Evolutionary conservation across 2,888 invertebrate genomes (phyloP).

Genomic region (Acanthosepion lycidas): DNA sequence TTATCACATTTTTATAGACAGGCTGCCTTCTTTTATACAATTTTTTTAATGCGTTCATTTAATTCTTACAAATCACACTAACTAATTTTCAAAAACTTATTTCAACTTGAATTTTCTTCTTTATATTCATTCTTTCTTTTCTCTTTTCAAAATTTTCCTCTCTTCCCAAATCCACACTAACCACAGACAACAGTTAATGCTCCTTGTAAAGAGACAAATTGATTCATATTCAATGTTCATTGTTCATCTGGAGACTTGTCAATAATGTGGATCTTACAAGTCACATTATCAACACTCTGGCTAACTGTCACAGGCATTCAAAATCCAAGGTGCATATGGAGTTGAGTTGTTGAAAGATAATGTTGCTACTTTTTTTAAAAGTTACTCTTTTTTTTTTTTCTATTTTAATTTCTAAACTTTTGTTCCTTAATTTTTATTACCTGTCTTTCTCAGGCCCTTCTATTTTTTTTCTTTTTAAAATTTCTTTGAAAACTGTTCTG

Average conservation of each 20-base stretch:
- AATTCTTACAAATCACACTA: no score
- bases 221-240: not conserved
- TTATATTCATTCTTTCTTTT: not conserved
- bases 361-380: no score
- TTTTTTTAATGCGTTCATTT: no score
- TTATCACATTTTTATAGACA: no score
- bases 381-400: no score
- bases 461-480: no score
- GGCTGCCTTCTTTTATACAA: no score
- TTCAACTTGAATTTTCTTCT: not conserved
- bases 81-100: no score
- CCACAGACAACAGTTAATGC: not conserved
- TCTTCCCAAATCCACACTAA: not conserved
- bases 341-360: no score
- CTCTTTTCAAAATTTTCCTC: not conserved
- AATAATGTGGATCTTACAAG: constrained; percentile 1
- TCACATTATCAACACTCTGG: not conserved
- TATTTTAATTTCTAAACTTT: not conserved
- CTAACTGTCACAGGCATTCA: not conserved
- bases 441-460: no score
- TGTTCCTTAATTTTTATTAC: not conserved
- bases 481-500: no score
- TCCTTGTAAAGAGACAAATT: not conserved
- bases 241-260: not conserved
- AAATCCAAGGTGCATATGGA: no score